Evolutionary conservation across 2,113 vertebrate genomes (phyloP), one percentile per base, ranked within the genome.

Genomic region (Verasper variegatus): DNA sequence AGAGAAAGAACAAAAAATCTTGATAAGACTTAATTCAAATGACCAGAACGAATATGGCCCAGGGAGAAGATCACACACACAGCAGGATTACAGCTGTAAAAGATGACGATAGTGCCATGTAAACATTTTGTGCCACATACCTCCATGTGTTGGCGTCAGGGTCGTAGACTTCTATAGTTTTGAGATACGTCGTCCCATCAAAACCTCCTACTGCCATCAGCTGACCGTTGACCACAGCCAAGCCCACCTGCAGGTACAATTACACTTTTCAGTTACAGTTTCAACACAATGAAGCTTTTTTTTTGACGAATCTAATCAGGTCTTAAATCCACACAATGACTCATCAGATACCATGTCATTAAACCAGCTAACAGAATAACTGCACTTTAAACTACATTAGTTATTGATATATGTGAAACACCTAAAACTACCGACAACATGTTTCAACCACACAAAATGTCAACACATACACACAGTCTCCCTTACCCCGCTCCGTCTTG

Each of bases 131-230:
- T 52, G 2, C 4, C 20, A 40, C 82, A 92, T 95, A 99, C 98
- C 98, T 97, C 98, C 98, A 99, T 0, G 98, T 98, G 87, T 99
- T 99, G 66, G 98, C 98, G 76, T 99, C 98, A 9, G 98, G 98
- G 85, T 99, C 98, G 74, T 99, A 99, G 47, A 99, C 98, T 91
- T 99, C 98, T 88, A 99, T 99, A 13, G 98, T 99, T 94, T 99
- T 99, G 80, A 99, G 94, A 89, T 99, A 99, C 0, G 98, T 99
- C 3, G 98, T 99, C 52, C 98, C 98, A 86, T 99, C 98, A 92
- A 99, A 99, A 11, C 98, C 98, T 57, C 98, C 98, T 1, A 99
- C 98, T 37, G 98, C 98, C 98, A 99, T 99, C 61, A 99, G 93
- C 88, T 99, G 98, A 65, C 97, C 98, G 2, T 99, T 99, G 42